Evolutionary conservation across 2,113 vertebrate genomes (phyloP).

Genomic region (Pseudopipra pipra): DNA sequence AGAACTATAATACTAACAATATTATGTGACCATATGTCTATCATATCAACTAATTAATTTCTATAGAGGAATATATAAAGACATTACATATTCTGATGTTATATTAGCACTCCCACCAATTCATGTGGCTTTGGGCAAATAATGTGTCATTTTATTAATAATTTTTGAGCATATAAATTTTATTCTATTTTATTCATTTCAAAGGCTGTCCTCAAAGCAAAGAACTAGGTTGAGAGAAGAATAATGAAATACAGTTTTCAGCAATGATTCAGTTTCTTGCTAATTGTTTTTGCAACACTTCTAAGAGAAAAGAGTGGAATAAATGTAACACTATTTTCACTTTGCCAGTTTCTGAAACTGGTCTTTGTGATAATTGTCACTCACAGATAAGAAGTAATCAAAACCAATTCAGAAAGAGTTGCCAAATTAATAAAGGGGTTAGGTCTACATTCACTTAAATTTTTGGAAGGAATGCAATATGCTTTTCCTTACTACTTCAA

Average conservation of each 20-base stretch:
- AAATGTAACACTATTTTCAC: background rate
- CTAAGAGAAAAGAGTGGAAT: background rate
- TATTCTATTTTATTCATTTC: background rate
- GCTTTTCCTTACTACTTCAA: background rate
- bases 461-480: background rate
- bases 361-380: background rate
- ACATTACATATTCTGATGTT: background rate
- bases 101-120: background rate
- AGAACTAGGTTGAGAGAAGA: background rate
- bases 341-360: background rate
- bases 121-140: background rate
- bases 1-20: background rate
- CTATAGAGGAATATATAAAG: background rate
- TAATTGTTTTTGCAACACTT: background rate
- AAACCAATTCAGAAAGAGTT: background rate
- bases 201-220: background rate
- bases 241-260: background rate
- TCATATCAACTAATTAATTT: background rate
- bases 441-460: background rate
- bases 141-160: background rate
- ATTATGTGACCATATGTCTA: background rate
- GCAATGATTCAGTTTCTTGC: background rate
- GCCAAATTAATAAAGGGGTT: background rate
- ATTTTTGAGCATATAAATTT: background rate
- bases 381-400: background rate